Conservation (phyloP, 2,797 vertebrate species). For the Sebastes umbrosus region DNA sequence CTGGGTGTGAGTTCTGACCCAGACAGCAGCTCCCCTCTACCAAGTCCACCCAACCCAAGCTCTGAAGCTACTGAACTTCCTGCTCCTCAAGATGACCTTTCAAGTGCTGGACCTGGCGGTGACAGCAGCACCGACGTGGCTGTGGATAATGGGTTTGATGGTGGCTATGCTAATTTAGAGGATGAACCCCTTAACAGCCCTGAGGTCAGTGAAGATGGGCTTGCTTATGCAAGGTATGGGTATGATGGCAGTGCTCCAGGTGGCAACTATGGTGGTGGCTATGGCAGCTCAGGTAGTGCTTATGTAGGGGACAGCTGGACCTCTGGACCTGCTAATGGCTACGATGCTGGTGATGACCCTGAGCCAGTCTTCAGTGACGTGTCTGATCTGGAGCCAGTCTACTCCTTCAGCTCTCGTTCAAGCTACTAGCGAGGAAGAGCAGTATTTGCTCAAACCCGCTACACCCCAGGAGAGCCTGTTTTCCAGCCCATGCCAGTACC, state of each 20-base stretch:
- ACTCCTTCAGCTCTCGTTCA: slow-evolving; percentile 20
- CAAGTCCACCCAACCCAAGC: background rate
- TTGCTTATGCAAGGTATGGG: background rate
- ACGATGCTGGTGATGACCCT: background rate
- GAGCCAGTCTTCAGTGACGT: slow-evolving; percentile 34
- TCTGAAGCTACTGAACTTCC: background rate
- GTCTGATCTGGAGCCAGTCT: slow-evolving; percentile 34
- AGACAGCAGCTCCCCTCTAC: background rate
- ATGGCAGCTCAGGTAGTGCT: background rate
- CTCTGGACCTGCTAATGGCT: background rate
- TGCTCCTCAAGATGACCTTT: background rate
- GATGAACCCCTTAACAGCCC: background rate
- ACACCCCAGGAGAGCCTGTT: slow-evolving; percentile 13
- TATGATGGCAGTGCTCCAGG: background rate
- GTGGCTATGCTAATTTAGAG: background rate
- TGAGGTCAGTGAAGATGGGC: background rate
- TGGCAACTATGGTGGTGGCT: background rate
- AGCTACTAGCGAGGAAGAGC: slow-evolving; percentile 22
- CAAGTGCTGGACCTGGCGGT: background rate
- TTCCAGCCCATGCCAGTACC: background rate
- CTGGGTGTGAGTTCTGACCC: background rate
- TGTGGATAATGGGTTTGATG: background rate
- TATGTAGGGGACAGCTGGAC: background rate
- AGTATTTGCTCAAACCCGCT: slow-evolving; percentile 3
- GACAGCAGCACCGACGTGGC: background rate